These are phyloP conservation scores for Dendrolimus pini DNA, from an alignment of 2,888 invertebrate genomes.

Conservation along the genomic window DNA sequence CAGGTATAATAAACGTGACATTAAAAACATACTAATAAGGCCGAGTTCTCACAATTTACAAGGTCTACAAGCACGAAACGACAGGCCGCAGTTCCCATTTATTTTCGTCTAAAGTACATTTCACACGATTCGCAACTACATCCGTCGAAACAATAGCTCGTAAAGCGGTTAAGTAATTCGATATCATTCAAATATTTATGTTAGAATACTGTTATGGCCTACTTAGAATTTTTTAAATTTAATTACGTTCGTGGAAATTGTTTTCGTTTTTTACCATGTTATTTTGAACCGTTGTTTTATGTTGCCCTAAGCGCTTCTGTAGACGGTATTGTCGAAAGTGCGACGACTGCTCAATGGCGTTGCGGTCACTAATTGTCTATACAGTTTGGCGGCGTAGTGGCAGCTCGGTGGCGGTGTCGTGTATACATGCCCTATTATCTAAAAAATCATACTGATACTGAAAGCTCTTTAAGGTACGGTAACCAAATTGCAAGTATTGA, in stretches of 20 bases:
- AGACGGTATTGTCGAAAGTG: too few relatives aligned
- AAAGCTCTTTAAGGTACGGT: too few relatives aligned
- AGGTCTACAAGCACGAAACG: slow-evolving; percentile 26
- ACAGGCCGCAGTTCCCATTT: slow-evolving; percentile 21
- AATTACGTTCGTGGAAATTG: slow-evolving; percentile 25
- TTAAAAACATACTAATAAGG: slow-evolving; percentile 17
- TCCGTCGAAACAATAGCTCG: slow-evolving; percentile 44
- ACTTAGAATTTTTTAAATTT: slow-evolving; percentile 19
- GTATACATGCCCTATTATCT: too few relatives aligned
- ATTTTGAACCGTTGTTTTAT: too few relatives aligned
- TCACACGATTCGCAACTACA: slow-evolving; percentile 21
- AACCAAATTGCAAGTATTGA: too few relatives aligned
- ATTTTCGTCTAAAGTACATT: slow-evolving; percentile 12
- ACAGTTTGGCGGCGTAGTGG: too few relatives aligned
- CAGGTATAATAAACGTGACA: not conserved
- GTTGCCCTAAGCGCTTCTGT: too few relatives aligned
- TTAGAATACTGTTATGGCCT: slow-evolving; percentile 25
- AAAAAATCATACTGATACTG: too few relatives aligned
- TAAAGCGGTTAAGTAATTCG: slow-evolving; percentile 42
- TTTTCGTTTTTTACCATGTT: not conserved
- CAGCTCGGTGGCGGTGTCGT: too few relatives aligned
- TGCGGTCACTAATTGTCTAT: too few relatives aligned
- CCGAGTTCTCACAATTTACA: slow-evolving; percentile 32
- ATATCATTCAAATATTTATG: slow-evolving; percentile 38
- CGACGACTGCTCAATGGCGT: too few relatives aligned